These are phyloP conservation scores for Omphaloscelis lunosa DNA, from an alignment of 2,888 invertebrate species.

Conservation along the genomic window DNA sequence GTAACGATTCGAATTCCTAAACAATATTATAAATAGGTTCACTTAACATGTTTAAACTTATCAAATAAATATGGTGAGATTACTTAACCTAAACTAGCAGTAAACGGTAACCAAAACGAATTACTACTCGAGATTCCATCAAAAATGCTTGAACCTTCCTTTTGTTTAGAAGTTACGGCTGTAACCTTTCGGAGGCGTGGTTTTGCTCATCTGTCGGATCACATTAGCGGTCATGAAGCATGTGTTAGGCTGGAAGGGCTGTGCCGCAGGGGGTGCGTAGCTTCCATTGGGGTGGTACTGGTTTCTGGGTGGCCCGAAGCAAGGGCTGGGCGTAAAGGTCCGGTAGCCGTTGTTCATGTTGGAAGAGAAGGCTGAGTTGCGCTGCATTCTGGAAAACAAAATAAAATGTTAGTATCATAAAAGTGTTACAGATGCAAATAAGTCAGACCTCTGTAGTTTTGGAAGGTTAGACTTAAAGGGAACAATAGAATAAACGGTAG, in stretches of 20 bases:
- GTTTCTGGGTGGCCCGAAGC: slow-evolving; percentile 53
- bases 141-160: slow-evolving; percentile 6
- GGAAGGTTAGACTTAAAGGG: no score
- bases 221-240: slow-evolving; percentile 79
- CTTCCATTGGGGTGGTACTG: slow-evolving; percentile 40
- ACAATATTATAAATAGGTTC: slow-evolving; percentile 18
- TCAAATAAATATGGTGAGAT: slow-evolving; percentile 51
- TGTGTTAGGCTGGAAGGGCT: slow-evolving; percentile 71
- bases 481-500: no score
- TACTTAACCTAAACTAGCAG: slow-evolving; percentile 47
- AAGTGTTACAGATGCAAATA: neutral
- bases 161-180: slow-evolving; percentile 32
- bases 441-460: neutral
- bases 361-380: slow-evolving; percentile 52
- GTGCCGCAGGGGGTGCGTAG: slow-evolving; percentile 40
- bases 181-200: slow-evolving; percentile 61
- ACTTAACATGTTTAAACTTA: slow-evolving; percentile 30
- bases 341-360: slow-evolving; percentile 54
- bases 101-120: slow-evolving; percentile 59
- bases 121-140: slow-evolving; percentile 72
- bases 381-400: slow-evolving; percentile 59
- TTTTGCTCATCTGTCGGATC: slow-evolving; percentile 73
- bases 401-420: neutral
- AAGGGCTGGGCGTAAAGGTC: slow-evolving; percentile 55
- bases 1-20: neutral